Percentiles rank a stretch among this genome's conserved stretches.
Conservation (phyloP, 2,888 invertebrate genomes). For the Catotricha subobsoleta region DNA sequence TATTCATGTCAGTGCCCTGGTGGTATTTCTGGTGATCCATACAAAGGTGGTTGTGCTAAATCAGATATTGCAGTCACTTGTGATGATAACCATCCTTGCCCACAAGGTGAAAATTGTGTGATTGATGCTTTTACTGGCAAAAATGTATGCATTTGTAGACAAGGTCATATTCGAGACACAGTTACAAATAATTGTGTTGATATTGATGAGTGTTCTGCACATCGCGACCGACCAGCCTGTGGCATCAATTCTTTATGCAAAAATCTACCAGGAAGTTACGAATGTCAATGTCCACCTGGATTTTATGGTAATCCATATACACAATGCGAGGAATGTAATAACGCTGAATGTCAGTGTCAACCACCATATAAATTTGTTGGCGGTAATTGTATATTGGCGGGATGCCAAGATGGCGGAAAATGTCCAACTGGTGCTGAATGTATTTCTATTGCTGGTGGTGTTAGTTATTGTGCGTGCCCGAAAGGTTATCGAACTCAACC, state of each 20-base stretch:
- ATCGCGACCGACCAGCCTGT: slow-evolving; percentile 59
- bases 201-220: slow-evolving; percentile 65
- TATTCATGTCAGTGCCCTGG: slow-evolving; percentile 80
- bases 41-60: slow-evolving; percentile 54
- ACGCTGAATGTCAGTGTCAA: slow-evolving; percentile 70
- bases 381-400: slow-evolving; percentile 68
- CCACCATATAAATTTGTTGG: slow-evolving; percentile 70
- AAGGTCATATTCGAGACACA: slow-evolving; percentile 64
- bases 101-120: slow-evolving; percentile 70
- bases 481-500: slow-evolving; percentile 58
- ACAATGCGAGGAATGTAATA: slow-evolving; percentile 68
- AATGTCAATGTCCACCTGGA: slow-evolving; percentile 75
- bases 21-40: slow-evolving; percentile 63
- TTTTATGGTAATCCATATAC: slow-evolving; percentile 82
- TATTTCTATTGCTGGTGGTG: slow-evolving; percentile 72
- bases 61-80: slow-evolving; percentile 44
- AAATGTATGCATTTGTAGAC: slow-evolving; percentile 75
- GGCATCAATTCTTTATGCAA: slow-evolving; percentile 80
- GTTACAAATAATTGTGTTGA: slow-evolving; percentile 64
- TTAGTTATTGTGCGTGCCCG: slow-evolving; percentile 86
- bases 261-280: slow-evolving; percentile 83
- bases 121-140: slow-evolving; percentile 51
- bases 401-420: slow-evolving; percentile 60
- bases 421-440: slow-evolving; percentile 81
- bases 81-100: slow-evolving; percentile 57